A percentile compares a stretch with the other conserved stretches of the same genome.
Evolutionary conservation across 2,113 vertebrate genomes (phyloP).

Genomic region (Pedetes capensis): DNA sequence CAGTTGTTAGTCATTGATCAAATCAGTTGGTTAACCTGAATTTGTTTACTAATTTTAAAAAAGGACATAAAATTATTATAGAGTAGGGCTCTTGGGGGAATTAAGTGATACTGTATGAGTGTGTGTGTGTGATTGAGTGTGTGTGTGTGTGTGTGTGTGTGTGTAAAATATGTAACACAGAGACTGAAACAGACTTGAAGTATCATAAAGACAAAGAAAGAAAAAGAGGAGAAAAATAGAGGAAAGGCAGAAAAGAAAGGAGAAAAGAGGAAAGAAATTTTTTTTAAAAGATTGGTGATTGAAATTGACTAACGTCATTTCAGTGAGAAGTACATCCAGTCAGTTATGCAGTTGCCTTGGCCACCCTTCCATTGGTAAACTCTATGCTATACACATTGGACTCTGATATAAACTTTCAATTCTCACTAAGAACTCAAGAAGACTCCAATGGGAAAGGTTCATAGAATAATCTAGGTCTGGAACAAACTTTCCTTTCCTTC

Average conservation of each 20-base stretch:
- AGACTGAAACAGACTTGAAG: constrained; percentile 28
- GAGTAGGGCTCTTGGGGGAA: not conserved
- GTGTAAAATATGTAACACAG: not conserved
- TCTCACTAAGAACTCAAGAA: not conserved
- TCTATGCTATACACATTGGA: not conserved
- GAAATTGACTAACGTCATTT: not conserved
- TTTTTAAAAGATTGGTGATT: not conserved
- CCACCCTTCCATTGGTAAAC: not conserved
- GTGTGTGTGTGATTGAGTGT: not conserved
- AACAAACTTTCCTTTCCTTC: not conserved
- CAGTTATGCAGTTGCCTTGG: not conserved
- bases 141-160: not conserved
- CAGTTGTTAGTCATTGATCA: not conserved
- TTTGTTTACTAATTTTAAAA: constrained; percentile 16
- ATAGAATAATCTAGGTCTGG: not conserved
- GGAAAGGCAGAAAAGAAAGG: not conserved
- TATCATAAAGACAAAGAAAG: not conserved
- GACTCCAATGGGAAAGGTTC: not conserved
- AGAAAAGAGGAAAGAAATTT: not conserved
- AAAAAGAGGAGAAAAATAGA: not conserved
- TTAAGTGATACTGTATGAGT: not conserved
- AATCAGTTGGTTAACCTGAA: not conserved
- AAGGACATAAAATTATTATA: not conserved
- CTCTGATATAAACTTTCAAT: not conserved
- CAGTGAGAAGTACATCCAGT: not conserved